phyloP scores from a whole-genome alignment of 2,797 vertebrate genomes.

The Sebastes oblongus region DNA sequence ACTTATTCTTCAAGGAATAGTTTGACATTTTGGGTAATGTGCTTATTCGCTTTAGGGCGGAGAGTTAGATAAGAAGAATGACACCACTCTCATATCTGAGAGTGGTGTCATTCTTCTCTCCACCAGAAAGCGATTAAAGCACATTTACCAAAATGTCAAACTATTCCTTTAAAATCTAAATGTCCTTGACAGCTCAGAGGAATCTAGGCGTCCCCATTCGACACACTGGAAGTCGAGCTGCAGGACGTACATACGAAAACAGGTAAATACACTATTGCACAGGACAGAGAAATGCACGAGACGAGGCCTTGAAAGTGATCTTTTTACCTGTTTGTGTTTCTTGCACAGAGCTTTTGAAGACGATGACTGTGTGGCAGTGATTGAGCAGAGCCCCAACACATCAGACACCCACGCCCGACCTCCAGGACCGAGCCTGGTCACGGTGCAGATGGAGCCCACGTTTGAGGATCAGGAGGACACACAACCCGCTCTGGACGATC shows the following conservation, averaged over 20 bases:
- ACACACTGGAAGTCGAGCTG: slow-evolving; percentile 65
- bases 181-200: slow-evolving; percentile 75
- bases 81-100: background rate
- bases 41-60: background rate
- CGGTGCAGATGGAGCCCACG: slow-evolving; percentile 74
- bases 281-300: background rate
- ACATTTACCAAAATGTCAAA: slow-evolving; percentile 2
- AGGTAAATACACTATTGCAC: slow-evolving; percentile 58
- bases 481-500: slow-evolving; percentile 42
- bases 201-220: slow-evolving; percentile 71
- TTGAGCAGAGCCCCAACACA: slow-evolving; percentile 80
- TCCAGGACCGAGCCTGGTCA: slow-evolving; percentile 67
- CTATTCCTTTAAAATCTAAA: background rate
- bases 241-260: slow-evolving; percentile 83
- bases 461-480: slow-evolving; percentile 63
- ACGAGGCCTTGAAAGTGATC: background rate
- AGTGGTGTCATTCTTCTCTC: background rate
- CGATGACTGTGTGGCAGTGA: slow-evolving; percentile 80
- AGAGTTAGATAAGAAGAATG: background rate
- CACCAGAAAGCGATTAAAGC: background rate
- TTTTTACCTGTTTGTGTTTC: background rate
- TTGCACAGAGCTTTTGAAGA: slow-evolving; percentile 82
- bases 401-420: slow-evolving; percentile 73
- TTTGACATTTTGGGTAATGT: background rate
- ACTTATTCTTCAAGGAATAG: background rate